Base-by-base conservation (phyloP, 2,888 invertebrate genomes). In the Dasysyrphus tricinctus region DNA sequence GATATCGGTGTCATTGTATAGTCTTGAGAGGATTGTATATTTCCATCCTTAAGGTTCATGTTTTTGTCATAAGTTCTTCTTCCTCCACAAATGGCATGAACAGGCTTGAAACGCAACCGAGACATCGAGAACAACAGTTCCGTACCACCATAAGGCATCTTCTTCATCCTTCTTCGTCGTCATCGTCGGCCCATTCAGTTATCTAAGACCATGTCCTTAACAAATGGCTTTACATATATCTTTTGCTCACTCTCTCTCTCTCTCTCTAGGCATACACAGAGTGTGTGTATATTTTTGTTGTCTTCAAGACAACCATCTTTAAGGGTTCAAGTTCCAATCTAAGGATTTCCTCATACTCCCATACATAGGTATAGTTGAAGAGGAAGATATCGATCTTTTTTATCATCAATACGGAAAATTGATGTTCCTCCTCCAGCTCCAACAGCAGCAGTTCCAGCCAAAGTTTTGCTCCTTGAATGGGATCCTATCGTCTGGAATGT, bases 351-450 rank as follows among this genome's bases (percentile, higher is more conserved):
- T 34, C 7, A 8, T 56, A 12, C 34, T 56, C n/a, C 51, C 1
- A 8, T 16, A 37, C 12, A 57, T 34, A 11, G 6, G 19, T 37
- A 39, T 16, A 19, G 19, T 7, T 19, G 19, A 19, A 19, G 42
- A 34, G 59, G 59, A 75, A 44, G 79, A 84, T 84, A 84, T 84
- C 84, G 84, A 84, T 84, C 84, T 49, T 84, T 80, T 76, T 59
- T 76, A 84, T 80, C 84, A 84, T 84, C 84, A 84, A 84, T 80
- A 75, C 69, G 70, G 44, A 72, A 76, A 84, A 84, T 84, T 84
- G 80, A 80, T 84, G 84, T 67, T 72, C 56, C 57, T 57, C 72
- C 44, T 77, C 37, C 81, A 57, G 57, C 39, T 65, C 24, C 34
- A 59, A 2, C 47, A 51, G 12, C 24, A 39, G 5, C 39, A 59